phyloP scores from a whole-genome alignment of 2,888 invertebrate species.

The Amblyjoppa proteus region DNA sequence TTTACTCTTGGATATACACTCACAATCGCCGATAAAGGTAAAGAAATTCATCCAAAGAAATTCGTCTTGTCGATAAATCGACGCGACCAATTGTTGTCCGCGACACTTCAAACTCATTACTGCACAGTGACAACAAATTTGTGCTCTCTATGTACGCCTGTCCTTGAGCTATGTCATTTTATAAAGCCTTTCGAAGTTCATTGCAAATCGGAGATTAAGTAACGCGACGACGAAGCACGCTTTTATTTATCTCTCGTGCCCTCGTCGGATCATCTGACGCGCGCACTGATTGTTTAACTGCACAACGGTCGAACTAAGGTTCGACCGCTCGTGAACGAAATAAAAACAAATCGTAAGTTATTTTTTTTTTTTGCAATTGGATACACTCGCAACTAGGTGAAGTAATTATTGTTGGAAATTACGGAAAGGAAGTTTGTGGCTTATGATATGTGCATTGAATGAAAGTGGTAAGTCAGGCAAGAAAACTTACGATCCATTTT shows the following conservation, averaged over 20 bases:
- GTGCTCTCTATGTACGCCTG: neutral
- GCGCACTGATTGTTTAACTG: neutral
- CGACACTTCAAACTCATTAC: neutral
- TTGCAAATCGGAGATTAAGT: too few species aligned
- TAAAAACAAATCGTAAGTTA: too few species aligned
- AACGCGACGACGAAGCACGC: neutral
- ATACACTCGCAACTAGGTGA: too few species aligned
- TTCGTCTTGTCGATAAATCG: neutral
- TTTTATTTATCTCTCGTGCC: neutral
- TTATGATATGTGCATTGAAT: too few species aligned
- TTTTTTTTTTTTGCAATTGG: neutral
- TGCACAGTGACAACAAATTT: neutral
- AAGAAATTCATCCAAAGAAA: neutral
- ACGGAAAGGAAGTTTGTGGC: too few species aligned
- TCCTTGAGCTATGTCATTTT: neutral
- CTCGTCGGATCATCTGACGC: neutral
- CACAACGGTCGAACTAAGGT: neutral
- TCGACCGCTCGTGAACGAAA: neutral
- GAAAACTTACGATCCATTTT: too few species aligned
- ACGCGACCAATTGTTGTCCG: neutral
- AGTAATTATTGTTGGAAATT: too few species aligned
- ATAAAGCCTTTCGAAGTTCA: neutral
- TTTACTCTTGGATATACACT: neutral
- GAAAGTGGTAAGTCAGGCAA: too few species aligned
- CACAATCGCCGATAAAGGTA: neutral